Evolutionary conservation across 2,888 invertebrate species (phyloP), one percentile per base, ranked within the genome.

Genomic region (Standfussiana lucernea): DNA sequence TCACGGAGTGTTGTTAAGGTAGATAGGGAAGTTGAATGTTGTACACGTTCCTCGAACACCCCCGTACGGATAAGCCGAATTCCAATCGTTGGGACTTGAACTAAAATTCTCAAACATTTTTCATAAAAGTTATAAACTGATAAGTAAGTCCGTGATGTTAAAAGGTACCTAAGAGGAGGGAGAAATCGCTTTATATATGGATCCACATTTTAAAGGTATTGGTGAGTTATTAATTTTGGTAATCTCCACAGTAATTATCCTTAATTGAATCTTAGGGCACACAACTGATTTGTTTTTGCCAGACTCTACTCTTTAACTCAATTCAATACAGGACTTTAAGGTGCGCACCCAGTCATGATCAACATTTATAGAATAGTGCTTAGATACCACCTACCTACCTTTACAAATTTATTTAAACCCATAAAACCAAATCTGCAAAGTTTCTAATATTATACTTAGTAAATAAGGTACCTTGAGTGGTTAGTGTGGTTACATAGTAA

Each of bases 11-110:
- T 35, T 8, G 40, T 42, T 47, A 65, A 47, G 35, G 65, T 80
- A 28, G 56, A 74, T 24, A 21, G 35, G 42, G 18, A 65, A 80
- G 42, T 32, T 50, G 42, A 78, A 74, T 59, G 50, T 74, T 45
- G 50, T 50, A 66, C 40, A 35, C 24, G 56, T 74, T 56, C 47
- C 47, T 35, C 15, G 59, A 35, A 21, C 65, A 78, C 47, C 80
- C 56, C 73, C 42, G 8, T 42, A 64, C 18, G 24, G 24, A 56
- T 47, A 82, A 47, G 18, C 13, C 37, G 21, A 61, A 68, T 76
- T 65, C 35, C 8, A 56, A 76, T 64, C 28, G 53, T 47, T 67
- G 35, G 47, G 3, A 6, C 37, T 6, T 37, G 5, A n/a, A 10
- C 3, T 28, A 40, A 59, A 65, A 56, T n/a, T 65, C 21, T 28